Base-by-base conservation (phyloP, 2,888 invertebrate genomes). In the Acronicta psi region DNA sequence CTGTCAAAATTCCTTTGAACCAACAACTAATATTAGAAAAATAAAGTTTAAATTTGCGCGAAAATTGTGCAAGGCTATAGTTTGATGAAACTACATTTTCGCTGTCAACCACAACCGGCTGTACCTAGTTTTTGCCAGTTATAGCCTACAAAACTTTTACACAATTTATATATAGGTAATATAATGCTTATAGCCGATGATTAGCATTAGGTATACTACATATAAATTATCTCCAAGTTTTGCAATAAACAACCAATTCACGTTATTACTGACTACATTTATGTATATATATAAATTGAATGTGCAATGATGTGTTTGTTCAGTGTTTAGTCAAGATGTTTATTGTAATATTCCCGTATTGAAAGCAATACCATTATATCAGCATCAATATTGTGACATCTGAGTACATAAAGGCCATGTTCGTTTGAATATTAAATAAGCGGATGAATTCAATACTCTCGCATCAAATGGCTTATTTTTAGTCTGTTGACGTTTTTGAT, bases 371-470 rank as follows among this genome's bases (percentile, higher is more conserved):
- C 31, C 41, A 20, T 47, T 43, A 44, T 44, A 20, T 29, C n/a
- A 49, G 17, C 38, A 59, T 51, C 52, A 55, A 43, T 58, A 58
- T 43, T 46, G 53, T 3, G 61, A 49, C 34, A 45, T 52, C 25
- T 56, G 52, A 56, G 31, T 29, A 59, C 20, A 54, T 46, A 59
- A 54, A 54, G 29, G 18, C 14, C 7, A 34, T 45, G 23, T 36
- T 16, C 18, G 14, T 31, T 41, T 44, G 34, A 50, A 42, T 52
- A 51, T 57, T 57, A 16, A 37, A 47, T 61, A 37, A 46, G 29
- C 7, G 13, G 38, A 29, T 45, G 23, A 40, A 40, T 69, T 43
- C 37, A 60, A 60, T 47, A 38, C 43, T 46, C 16, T 25, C n/a
- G 10, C 42, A 43, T 42, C 23, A 36, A 34, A 11, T 17, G 38